These are phyloP conservation scores for Alces alces DNA, from an alignment of 2,113 vertebrate genomes.

Conservation along the genomic window DNA sequence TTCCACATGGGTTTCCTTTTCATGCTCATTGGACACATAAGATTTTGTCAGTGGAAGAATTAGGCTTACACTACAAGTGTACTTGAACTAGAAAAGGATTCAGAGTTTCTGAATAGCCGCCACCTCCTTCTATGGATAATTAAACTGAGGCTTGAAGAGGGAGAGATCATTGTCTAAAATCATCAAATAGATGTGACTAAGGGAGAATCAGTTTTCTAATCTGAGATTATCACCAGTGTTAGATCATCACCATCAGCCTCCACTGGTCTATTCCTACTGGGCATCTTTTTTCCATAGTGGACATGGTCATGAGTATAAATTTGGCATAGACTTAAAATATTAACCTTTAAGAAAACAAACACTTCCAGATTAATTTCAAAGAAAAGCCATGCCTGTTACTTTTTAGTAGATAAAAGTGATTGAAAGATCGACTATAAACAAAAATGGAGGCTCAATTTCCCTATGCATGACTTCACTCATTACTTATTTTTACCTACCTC, in stretches of 20 bases:
- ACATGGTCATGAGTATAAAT: not conserved
- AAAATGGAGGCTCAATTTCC: not conserved
- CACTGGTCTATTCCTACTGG: not conserved
- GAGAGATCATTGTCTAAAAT: not conserved
- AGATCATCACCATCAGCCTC: not conserved
- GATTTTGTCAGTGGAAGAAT: slow-evolving; percentile 53
- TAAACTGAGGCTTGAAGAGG: not conserved
- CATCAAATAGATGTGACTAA: not conserved
- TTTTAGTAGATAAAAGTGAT: not conserved
- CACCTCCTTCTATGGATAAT: not conserved
- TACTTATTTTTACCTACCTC: not conserved
- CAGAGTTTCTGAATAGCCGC: not conserved
- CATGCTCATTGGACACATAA: slow-evolving; percentile 45
- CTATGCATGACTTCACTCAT: not conserved
- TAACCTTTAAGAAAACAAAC: not conserved
- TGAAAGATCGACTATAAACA: not conserved
- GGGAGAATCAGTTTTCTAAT: not conserved
- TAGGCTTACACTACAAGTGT: not conserved
- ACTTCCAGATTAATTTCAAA: not conserved
- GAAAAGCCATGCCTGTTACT: not conserved
- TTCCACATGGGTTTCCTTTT: slow-evolving; percentile 34
- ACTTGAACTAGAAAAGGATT: not conserved
- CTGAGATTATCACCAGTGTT: not conserved
- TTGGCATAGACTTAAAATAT: not conserved
- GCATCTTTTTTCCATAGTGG: not conserved